These are phyloP conservation scores for Paramormyrops kingsleyae DNA, from an alignment of 2,113 vertebrate genomes.

Conservation along the genomic window DNA sequence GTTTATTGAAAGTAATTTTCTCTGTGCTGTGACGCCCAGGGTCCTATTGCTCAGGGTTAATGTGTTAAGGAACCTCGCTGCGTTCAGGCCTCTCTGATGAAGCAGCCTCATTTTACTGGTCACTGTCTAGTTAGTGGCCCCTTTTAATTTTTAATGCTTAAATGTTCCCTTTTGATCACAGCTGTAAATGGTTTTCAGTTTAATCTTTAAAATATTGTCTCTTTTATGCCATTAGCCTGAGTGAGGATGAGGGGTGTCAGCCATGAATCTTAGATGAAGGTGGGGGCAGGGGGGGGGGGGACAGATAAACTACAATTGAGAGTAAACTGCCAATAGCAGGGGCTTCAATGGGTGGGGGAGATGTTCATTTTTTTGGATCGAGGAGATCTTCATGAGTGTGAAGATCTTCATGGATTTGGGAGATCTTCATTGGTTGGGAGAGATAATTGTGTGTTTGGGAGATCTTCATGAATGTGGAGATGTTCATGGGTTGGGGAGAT, in stretches of 20 bases:
- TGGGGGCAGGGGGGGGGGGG: conserved; percentile 43
- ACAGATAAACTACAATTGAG: not conserved
- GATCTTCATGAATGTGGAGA: not conserved
- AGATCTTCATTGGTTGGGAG: not conserved
- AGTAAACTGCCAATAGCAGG: not conserved
- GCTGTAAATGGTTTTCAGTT: conserved; percentile 97
- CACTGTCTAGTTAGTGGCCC: conserved; percentile 60
- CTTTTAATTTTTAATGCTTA: conserved; percentile 89
- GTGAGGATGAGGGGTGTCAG: conserved; percentile 60
- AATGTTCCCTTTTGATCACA: conserved; percentile 90
- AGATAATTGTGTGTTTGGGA: not conserved
- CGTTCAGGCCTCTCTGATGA: not conserved
- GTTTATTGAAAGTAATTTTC: not conserved
- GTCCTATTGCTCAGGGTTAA: not conserved
- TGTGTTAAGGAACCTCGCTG: not conserved
- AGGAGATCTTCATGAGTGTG: not conserved
- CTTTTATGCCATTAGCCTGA: conserved; percentile 85
- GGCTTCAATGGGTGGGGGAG: not conserved
- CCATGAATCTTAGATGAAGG: conserved; percentile 77
- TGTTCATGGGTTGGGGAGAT: not conserved
- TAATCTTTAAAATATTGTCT: conserved; percentile 99
- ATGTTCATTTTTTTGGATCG: not conserved
- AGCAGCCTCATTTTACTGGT: not conserved
- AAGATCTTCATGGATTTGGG: not conserved
- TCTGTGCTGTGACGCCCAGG: not conserved